Evolutionary conservation across 1,140 invertebrate species (phyloP).

Genomic region (Drosophila novamexicana): DNA sequence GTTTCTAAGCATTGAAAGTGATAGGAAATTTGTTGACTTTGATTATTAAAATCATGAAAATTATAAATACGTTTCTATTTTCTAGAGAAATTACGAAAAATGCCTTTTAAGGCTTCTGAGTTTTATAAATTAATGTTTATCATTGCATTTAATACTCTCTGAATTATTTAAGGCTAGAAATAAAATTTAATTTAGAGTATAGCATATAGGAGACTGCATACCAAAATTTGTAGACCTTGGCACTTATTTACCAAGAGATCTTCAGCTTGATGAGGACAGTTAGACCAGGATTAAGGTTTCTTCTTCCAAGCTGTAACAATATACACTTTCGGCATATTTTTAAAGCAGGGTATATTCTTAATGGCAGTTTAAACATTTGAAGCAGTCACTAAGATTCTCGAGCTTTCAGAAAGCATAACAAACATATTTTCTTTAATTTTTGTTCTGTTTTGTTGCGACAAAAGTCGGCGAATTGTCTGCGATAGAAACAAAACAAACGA

Average conservation of each 20-base stretch:
- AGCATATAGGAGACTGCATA: not conserved
- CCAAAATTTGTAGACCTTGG: not conserved
- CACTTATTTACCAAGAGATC: too few species aligned
- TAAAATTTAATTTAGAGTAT: not conserved
- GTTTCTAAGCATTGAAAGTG: too few species aligned
- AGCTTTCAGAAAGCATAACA: slow-evolving; percentile 22
- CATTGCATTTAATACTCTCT: too few species aligned
- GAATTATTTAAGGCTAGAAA: not conserved
- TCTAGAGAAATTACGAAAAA: too few species aligned
- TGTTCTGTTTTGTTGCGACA: slow-evolving; percentile 27
- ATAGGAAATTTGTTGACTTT: too few species aligned
- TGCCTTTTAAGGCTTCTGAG: too few species aligned
- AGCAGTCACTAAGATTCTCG: slow-evolving; percentile 35
- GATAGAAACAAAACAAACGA: slow-evolving; percentile 33
- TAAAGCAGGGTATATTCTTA: slow-evolving; percentile 9
- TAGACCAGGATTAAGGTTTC: too few species aligned
- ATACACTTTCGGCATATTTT: not conserved
- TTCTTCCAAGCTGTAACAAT: too few species aligned
- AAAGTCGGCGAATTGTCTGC: slow-evolving; percentile 19
- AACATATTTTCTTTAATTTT: slow-evolving; percentile 7
- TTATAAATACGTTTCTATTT: too few species aligned
- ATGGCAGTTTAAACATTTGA: slow-evolving; percentile 27
- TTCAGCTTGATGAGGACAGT: too few species aligned
- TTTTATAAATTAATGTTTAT: too few species aligned
- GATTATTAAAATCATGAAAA: too few species aligned